Percentiles rank a stretch among this genome's conserved stretches.
These are phyloP conservation scores for Drosophila pruinosa DNA, from an alignment of 1,140 invertebrate genomes.

Conservation along the genomic window DNA sequence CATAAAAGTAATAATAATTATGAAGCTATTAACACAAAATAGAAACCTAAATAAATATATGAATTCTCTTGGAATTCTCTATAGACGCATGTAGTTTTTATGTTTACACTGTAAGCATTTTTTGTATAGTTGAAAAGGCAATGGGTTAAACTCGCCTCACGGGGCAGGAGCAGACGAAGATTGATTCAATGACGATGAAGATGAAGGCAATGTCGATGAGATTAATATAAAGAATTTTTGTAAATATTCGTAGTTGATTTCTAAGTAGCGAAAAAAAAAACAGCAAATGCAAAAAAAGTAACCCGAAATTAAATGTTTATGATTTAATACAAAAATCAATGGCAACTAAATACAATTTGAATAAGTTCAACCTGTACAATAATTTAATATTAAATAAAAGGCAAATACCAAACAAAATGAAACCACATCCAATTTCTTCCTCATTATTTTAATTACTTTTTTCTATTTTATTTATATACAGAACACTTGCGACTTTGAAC, in stretches of 20 bases:
- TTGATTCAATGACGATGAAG: not conserved
- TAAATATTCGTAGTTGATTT: constrained; percentile 81
- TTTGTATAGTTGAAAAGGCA: constrained; percentile 72
- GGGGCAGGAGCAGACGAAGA: not conserved
- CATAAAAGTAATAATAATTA: constrained; percentile 17
- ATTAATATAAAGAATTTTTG: constrained; percentile 56
- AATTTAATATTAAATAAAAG: constrained; percentile 80
- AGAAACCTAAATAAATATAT: constrained; percentile 34
- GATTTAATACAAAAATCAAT: constrained; percentile 62
- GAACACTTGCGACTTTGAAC: constrained; percentile 12
- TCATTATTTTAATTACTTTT: not conserved
- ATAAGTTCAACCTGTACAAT: constrained; percentile 81
- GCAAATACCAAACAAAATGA: constrained; percentile 55
- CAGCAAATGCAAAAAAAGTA: constrained; percentile 16
- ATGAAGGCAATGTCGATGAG: not conserved
- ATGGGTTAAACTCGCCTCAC: constrained; percentile 22
- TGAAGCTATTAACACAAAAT: constrained; percentile 66
- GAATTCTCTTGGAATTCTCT: constrained; percentile 39
- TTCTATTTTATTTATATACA: not conserved
- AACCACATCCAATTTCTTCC: not conserved
- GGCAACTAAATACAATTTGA: constrained; percentile 78
- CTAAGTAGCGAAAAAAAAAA: constrained; percentile 66
- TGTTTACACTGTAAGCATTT: constrained; percentile 70
- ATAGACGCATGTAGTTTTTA: constrained; percentile 63
- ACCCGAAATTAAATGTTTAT: constrained; percentile 67